Evolutionary conservation across 2,113 vertebrate genomes (phyloP).

Genomic region (Pogona vitticeps): DNA sequence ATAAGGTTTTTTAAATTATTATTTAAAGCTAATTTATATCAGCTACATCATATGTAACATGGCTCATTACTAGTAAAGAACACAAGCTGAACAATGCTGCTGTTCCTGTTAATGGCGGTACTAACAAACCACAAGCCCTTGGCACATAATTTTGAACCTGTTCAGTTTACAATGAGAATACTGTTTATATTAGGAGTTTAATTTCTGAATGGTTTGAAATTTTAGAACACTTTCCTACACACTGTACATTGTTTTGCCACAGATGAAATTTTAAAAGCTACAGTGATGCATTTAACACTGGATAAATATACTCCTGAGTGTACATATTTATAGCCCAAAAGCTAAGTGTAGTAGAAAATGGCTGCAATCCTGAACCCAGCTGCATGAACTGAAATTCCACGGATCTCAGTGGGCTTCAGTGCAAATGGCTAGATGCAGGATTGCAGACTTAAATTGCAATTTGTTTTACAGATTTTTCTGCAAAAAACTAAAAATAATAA

Average conservation of each 20-base stretch:
- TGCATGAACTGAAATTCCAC: not conserved
- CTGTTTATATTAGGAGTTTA: conserved; percentile 77
- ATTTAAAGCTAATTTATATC: conserved; percentile 74
- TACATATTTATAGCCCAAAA: conserved; percentile 70
- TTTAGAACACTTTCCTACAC: conserved; percentile 75
- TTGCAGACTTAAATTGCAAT: conserved; percentile 33
- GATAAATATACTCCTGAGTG: conserved; percentile 71
- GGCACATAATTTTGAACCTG: conserved; percentile 77
- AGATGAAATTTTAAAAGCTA: conserved; percentile 61
- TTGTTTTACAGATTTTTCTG: conserved; percentile 68
- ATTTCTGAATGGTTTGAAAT: conserved; percentile 77
- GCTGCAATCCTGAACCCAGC: conserved; percentile 25
- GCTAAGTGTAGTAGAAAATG: conserved; percentile 47
- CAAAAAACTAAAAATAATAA: conserved; percentile 7
- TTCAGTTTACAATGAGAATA: conserved; percentile 79
- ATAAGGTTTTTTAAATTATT: conserved; percentile 56
- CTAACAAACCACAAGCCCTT: conserved; percentile 74
- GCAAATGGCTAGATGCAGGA: not conserved
- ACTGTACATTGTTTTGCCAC: conserved; percentile 74
- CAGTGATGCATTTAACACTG: conserved; percentile 67
- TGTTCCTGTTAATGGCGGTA: conserved; percentile 58
- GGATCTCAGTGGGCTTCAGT: not conserved
- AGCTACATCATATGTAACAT: conserved; percentile 77
- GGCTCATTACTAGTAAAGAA: conserved; percentile 69
- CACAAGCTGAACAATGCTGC: conserved; percentile 64